These are phyloP conservation scores for Philereme vetulata DNA, from an alignment of 2,888 invertebrate genomes.

Conservation along the genomic window DNA sequence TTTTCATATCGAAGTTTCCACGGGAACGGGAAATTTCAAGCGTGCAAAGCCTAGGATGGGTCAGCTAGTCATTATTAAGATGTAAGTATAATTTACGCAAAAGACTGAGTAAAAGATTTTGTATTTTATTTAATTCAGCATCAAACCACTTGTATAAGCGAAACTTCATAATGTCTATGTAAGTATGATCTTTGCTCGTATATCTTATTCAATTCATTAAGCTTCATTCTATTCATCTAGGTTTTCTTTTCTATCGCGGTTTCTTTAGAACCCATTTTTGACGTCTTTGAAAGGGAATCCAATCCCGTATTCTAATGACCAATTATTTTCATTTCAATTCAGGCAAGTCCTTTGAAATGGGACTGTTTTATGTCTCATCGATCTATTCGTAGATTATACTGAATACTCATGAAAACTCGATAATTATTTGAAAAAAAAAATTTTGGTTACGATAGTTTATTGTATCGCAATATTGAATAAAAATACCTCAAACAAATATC, in stretches of 20 bases:
- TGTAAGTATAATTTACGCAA: no score
- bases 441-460: neutral
- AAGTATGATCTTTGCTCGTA: neutral
- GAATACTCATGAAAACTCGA: neutral
- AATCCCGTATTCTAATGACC: slow-evolving; percentile 42
- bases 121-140: no score
- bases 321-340: slow-evolving; percentile 41
- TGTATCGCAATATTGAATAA: neutral
- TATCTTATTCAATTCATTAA: slow-evolving; percentile 11
- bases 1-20: no score
- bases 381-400: slow-evolving; percentile 21
- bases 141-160: no score
- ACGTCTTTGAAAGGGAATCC: slow-evolving; percentile 35
- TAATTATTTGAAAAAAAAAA: neutral
- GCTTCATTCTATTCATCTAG: slow-evolving; percentile 19
- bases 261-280: slow-evolving; percentile 34
- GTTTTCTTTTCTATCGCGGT: slow-evolving; percentile 19
- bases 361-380: slow-evolving; percentile 23
- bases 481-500: no score
- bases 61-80: no score
- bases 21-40: no score
- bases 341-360: slow-evolving; percentile 32
- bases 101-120: no score
- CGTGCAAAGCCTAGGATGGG: no score
- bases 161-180: no score